Evolutionary conservation across 2,113 vertebrate genomes (phyloP).

Genomic region (Colistium nudipinnis): DNA sequence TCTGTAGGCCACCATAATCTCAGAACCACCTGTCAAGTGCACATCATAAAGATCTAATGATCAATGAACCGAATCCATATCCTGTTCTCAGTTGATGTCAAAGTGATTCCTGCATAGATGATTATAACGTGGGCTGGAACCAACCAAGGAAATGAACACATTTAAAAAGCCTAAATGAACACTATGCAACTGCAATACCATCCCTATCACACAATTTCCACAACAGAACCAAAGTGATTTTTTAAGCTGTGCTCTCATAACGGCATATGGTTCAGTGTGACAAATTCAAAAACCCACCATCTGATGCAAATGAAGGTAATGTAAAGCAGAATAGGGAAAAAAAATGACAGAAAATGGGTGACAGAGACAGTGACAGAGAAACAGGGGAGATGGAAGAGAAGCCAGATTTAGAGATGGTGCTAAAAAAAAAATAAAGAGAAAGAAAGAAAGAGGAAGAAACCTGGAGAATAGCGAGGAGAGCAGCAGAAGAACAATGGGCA

Average conservation of each 20-base stretch:
- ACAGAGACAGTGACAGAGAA: constrained; percentile 31
- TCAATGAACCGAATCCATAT: neutral
- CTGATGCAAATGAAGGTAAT: neutral
- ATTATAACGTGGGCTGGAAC: neutral
- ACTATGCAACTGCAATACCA: neutral
- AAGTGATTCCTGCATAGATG: neutral
- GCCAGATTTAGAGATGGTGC: constrained; percentile 46
- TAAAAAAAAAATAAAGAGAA: constrained; percentile 16
- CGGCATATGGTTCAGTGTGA: neutral
- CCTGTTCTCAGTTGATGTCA: neutral
- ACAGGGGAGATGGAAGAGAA: constrained; percentile 18
- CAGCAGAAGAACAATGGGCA: constrained; percentile 70
- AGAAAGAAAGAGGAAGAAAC: too few species aligned
- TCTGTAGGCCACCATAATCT: constrained; percentile 1
- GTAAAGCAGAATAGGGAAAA: constrained; percentile 12
- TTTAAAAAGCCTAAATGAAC: neutral
- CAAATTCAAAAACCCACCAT: neutral
- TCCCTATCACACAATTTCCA: neutral
- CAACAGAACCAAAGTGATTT: neutral
- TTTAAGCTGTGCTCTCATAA: neutral
- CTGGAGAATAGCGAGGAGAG: constrained; percentile 44
- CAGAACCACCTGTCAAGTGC: neutral
- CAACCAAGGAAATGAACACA: neutral
- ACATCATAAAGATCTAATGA: neutral
- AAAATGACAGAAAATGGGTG: constrained; percentile 13